Base-by-base conservation (phyloP, 2,888 invertebrate species). In the Athripsodes cinereus region DNA sequence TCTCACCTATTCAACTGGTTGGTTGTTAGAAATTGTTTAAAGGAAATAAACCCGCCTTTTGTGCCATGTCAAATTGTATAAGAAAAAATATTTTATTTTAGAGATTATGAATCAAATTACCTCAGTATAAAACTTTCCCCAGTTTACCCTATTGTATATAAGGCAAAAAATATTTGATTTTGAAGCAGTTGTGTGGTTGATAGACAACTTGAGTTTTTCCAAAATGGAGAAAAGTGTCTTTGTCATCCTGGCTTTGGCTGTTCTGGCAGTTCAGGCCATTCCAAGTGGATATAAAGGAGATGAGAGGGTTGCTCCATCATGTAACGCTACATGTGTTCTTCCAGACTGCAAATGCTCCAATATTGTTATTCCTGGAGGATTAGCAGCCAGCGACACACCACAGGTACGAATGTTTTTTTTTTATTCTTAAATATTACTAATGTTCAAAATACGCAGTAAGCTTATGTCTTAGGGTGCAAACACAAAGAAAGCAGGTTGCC, bases 341-440 rank as follows among this genome's bases (percentile, higher is more conserved):
- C 84, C 84, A 0, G 65, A 74, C 49, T 84, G 84, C 67, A 72
- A 76, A 57, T 84, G 84, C 64, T 74, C 80, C 0, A 67, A 71
- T 1, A 71, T 73, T 1, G 64, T 69, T 1, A 76, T 79, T 59
- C 83, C 82, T 35, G 79, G 75, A 56, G 72, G 70, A 21, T 67
- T 83, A 31, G 53, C 58, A 1, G 60, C 72, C 0, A 68, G 70
- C 16, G 70, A 80, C 59, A 75, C 74, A 16, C 83, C 83, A 10
- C 82, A 83, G 73, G 82, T 82, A 68, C 10, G 47, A 19, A 3
- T 5, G 2, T 13, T 8, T 2, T 8, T 13, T 3, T 40, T 40
- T 40, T 3, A 26, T 10, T 26, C 3, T 10, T 26, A 26, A 26
- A 26, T 26, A 26, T 26, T 26, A 10, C 26, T 6, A 10, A 26